phyloP scores from a whole-genome alignment of 2,797 vertebrate genomes.

The Trachops cirrhosus region DNA sequence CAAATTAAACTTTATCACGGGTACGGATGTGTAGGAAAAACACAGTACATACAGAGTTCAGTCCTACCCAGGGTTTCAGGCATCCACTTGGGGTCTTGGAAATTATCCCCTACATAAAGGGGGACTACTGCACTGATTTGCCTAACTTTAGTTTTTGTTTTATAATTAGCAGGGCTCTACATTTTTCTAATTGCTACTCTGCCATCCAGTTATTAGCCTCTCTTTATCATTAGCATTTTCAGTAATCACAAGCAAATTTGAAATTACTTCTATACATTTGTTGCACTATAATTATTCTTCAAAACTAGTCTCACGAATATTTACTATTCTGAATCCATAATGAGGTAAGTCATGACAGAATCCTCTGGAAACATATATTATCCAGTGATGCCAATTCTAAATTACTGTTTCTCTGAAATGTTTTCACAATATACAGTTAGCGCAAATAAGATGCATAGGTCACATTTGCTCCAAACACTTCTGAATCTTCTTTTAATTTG shows the following conservation, averaged over 20 bases:
- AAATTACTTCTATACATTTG: background rate
- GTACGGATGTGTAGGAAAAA: background rate
- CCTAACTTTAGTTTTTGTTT: slow-evolving; percentile 28
- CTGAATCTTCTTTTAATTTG: slow-evolving; percentile 15
- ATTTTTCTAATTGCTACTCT: slow-evolving; percentile 27
- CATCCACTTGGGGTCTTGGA: background rate
- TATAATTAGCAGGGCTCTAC: slow-evolving; percentile 5
- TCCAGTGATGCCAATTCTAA: slow-evolving; percentile 16
- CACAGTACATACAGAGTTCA: background rate
- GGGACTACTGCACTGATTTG: background rate
- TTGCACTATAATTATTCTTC: slow-evolving; percentile 37
- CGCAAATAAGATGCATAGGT: background rate
- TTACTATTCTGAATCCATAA: slow-evolving; percentile 57
- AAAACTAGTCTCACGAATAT: background rate
- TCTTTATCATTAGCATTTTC: slow-evolving; percentile 32
- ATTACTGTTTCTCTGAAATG: slow-evolving; percentile 38
- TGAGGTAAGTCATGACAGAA: background rate
- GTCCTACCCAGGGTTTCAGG: background rate
- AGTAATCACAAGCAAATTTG: slow-evolving; percentile 52
- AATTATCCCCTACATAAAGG: background rate
- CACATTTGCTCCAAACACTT: slow-evolving; percentile 16
- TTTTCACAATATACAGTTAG: slow-evolving; percentile 42
- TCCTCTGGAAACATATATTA: slow-evolving; percentile 2
- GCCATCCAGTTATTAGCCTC: slow-evolving; percentile 1
- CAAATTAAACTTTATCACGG: background rate